Conservation (phyloP, 2,888 invertebrate species). For the Tachina grossa region DNA sequence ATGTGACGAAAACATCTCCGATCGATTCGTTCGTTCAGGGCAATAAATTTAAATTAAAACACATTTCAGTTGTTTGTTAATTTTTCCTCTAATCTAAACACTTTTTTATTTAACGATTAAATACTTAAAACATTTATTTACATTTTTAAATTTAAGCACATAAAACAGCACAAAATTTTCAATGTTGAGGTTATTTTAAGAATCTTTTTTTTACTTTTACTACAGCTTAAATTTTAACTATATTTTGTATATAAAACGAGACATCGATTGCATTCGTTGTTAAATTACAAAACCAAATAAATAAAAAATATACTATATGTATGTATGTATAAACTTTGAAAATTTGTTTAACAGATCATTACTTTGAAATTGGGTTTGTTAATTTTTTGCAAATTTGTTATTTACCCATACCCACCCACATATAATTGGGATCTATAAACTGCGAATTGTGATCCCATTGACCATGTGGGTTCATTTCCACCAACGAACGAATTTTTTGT, state of each 20-base stretch:
- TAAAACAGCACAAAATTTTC: slow-evolving; percentile 60
- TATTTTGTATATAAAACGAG: slow-evolving; percentile 45
- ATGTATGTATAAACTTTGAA: background rate
- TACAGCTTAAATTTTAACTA: background rate
- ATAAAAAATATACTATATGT: slow-evolving; percentile 21
- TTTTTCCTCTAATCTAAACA: slow-evolving; percentile 36
- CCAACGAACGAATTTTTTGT: slow-evolving; percentile 84
- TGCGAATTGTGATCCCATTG: slow-evolving; percentile 85
- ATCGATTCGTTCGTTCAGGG: background rate
- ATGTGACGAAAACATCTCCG: too few relatives aligned
- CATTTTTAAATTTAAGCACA: slow-evolving; percentile 41
- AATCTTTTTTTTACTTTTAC: background rate
- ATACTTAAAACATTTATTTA: slow-evolving; percentile 32
- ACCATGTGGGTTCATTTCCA: slow-evolving; percentile 84
- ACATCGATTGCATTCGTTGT: slow-evolving; percentile 71
- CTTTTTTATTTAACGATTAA: slow-evolving; percentile 35
- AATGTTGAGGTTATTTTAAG: slow-evolving; percentile 20
- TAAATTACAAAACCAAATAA: slow-evolving; percentile 57
- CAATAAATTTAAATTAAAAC: background rate
- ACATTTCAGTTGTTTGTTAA: background rate
- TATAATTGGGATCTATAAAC: slow-evolving; percentile 86
- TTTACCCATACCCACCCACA: slow-evolving; percentile 87
- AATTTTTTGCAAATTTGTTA: slow-evolving; percentile 25
- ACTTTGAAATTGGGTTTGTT: background rate
- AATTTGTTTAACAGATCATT: background rate